phyloP scores from a whole-genome alignment of 2,113 vertebrate species.

The Alethe castanea region DNA sequence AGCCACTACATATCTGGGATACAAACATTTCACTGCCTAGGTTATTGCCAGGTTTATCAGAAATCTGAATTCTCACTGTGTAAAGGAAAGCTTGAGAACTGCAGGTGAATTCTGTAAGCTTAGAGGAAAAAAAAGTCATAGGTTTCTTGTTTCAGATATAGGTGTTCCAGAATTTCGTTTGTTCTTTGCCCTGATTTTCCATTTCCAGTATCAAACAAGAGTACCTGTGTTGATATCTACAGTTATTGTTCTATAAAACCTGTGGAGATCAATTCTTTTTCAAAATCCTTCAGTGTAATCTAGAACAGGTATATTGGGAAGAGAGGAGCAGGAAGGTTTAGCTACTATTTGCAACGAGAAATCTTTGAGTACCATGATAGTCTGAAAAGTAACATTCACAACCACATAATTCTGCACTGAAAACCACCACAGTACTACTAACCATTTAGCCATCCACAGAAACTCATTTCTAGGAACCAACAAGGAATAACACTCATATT shows the following conservation, averaged over 20 bases:
- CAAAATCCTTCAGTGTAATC: background rate
- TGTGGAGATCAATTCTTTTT: background rate
- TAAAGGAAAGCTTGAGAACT: background rate
- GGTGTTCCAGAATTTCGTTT: background rate
- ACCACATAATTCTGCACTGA: background rate
- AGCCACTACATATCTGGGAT: background rate
- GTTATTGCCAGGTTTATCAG: background rate
- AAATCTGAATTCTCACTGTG: background rate
- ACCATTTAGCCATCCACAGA: background rate
- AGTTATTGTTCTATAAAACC: background rate
- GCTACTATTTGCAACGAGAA: background rate
- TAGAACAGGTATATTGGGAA: background rate
- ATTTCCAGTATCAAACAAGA: background rate
- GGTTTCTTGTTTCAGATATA: background rate
- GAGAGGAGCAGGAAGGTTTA: background rate
- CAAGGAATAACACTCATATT: background rate
- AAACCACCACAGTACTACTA: background rate
- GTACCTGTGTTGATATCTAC: background rate
- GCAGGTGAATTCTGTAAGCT: background rate
- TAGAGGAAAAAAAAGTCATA: background rate
- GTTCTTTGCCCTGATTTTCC: background rate
- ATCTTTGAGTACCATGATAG: background rate
- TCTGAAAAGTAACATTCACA: background rate
- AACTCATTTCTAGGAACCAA: background rate
- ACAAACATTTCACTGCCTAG: background rate